phyloP scores from a whole-genome alignment of 2,113 vertebrate species.

The Eublepharis macularius region DNA sequence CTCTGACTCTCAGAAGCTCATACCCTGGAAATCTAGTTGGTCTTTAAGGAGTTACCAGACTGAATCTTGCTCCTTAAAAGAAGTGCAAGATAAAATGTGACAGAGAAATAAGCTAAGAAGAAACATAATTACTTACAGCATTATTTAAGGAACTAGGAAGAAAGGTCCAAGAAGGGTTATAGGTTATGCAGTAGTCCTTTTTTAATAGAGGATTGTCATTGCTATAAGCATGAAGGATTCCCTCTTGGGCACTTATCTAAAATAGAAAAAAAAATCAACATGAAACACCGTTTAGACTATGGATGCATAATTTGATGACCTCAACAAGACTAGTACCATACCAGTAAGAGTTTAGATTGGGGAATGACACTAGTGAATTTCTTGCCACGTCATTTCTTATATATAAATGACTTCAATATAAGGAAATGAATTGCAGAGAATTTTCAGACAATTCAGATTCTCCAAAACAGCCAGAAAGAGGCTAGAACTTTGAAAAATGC shows the following conservation, averaged over 20 bases:
- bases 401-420: background rate
- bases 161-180: conserved; percentile 82
- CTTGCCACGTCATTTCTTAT: background rate
- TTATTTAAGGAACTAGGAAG: conserved; percentile 75
- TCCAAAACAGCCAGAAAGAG: background rate
- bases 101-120: background rate
- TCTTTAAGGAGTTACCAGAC: too few species aligned
- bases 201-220: conserved; percentile 24
- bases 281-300: background rate
- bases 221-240: conserved; percentile 80
- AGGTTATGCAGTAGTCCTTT: conserved; percentile 87
- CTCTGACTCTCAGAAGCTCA: too few species aligned
- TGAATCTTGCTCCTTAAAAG: too few species aligned
- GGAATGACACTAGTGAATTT: background rate
- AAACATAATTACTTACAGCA: conserved; percentile 80
- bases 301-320: background rate
- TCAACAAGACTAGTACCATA: conserved; percentile 18
- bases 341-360: conserved; percentile 1
- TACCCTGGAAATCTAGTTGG: too few species aligned
- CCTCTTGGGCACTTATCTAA: conserved; percentile 83
- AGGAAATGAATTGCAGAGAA: background rate
- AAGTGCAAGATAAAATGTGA: too few species aligned
- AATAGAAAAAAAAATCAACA: conserved; percentile 40
- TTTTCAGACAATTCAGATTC: background rate
- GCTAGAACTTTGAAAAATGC: background rate